These are phyloP conservation scores for Orthonychiurus folsomi DNA, from an alignment of 2,888 invertebrate genomes.

Conservation along the genomic window DNA sequence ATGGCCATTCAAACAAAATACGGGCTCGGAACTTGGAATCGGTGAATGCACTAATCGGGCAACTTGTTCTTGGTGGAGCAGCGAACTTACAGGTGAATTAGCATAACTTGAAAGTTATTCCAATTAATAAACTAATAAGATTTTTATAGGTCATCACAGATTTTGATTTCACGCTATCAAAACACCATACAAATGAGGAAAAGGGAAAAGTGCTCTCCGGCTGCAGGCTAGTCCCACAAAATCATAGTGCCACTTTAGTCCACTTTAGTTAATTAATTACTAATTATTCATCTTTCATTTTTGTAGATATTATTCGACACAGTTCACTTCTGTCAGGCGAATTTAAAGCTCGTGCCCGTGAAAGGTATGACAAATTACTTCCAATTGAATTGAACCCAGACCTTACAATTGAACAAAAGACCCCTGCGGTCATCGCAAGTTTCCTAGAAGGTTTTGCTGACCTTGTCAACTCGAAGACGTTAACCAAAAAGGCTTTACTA, in stretches of 20 bases:
- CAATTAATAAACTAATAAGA: no score
- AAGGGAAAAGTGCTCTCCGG: no score
- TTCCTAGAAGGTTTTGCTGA: constrained; percentile 1
- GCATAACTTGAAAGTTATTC: no score
- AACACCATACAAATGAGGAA: background rate
- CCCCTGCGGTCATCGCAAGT: background rate
- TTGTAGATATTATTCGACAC: background rate
- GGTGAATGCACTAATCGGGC: no score
- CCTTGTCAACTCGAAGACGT: constrained; percentile 1
- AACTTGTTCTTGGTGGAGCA: no score
- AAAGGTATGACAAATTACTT: constrained; percentile 1
- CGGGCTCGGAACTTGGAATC: no score
- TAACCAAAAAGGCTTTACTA: background rate
- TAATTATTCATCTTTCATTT: background rate
- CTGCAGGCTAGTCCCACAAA: no score
- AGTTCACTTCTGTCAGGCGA: background rate
- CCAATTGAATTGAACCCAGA: constrained; percentile 1
- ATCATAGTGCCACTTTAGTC: no score
- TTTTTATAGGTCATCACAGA: constrained; percentile 2
- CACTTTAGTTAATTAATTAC: no score
- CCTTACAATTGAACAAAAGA: background rate
- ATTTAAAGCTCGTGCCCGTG: constrained; percentile 3
- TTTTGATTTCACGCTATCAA: constrained; percentile 3
- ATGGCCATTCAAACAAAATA: no score
- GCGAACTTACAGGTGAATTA: no score